phyloP scores from a whole-genome alignment of 2,888 invertebrate genomes.

The Teleiodes luculella region DNA sequence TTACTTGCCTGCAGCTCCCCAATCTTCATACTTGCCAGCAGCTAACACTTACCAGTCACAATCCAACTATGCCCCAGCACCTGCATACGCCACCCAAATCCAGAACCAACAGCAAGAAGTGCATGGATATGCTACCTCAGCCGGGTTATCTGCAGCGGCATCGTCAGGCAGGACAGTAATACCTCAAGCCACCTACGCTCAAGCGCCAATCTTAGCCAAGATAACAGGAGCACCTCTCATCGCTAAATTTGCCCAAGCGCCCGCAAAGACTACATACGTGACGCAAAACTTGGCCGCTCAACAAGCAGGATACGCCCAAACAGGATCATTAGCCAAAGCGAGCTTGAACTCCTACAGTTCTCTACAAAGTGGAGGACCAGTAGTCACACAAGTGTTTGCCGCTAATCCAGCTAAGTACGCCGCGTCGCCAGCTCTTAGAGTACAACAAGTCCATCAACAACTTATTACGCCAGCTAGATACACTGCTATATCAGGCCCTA shows the following conservation, averaged over 20 bases:
- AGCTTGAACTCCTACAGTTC: constrained; percentile 58
- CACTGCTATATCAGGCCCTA: constrained; percentile 30
- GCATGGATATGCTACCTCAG: constrained; percentile 77
- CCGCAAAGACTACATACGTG: constrained; percentile 52
- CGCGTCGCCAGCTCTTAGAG: constrained; percentile 53
- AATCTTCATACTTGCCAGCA: constrained; percentile 53
- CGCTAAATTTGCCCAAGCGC: constrained; percentile 53
- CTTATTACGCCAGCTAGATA: constrained; percentile 33
- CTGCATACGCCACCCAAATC: constrained; percentile 33
- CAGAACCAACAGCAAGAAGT: constrained; percentile 45
- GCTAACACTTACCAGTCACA: constrained; percentile 38
- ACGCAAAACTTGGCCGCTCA: constrained; percentile 56
- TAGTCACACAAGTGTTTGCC: constrained; percentile 67
- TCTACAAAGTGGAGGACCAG: constrained; percentile 58
- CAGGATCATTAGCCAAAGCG: constrained; percentile 62
- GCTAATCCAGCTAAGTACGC: constrained; percentile 59
- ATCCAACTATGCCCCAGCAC: constrained; percentile 41
- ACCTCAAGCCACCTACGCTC: constrained; percentile 66
- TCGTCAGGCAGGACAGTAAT: constrained; percentile 53
- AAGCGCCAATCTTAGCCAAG: constrained; percentile 74
- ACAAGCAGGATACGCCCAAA: constrained; percentile 36
- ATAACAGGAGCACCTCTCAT: constrained; percentile 69
- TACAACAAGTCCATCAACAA: constrained; percentile 33
- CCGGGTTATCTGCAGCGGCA: constrained; percentile 64
- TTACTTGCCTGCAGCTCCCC: constrained; percentile 47